Conservation (phyloP, 2,113 vertebrate species). For the Tetraodon nigroviridis region DNA sequence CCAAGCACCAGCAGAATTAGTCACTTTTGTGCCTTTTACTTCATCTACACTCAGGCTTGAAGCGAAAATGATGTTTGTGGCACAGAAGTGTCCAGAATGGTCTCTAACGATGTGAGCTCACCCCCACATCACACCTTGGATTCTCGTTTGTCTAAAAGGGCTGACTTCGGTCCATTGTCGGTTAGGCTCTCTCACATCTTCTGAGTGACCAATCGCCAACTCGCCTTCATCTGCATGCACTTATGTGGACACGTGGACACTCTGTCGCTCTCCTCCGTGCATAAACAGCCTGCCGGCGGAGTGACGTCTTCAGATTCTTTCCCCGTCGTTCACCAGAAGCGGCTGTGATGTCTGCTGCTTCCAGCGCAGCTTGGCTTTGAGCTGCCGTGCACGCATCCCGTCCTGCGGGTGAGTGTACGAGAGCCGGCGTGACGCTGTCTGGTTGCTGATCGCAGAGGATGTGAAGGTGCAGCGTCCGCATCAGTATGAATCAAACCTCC, state of each 20-base stretch:
- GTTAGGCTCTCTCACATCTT: constrained; percentile 34
- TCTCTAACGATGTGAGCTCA: too few relatives aligned
- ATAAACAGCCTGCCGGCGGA: constrained; percentile 21
- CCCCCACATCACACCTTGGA: too few relatives aligned
- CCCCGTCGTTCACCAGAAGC: too few relatives aligned
- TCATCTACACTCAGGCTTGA: too few relatives aligned
- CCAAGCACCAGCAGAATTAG: constrained; percentile 2
- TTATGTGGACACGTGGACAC: constrained; percentile 19
- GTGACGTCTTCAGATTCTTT: too few relatives aligned
- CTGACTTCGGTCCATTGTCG: too few relatives aligned
- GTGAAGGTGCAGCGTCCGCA: constrained; percentile 26
- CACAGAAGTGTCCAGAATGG: not conserved
- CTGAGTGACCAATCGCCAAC: constrained; percentile 35
- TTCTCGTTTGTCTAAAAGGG: too few relatives aligned
- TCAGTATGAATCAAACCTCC: constrained; percentile 38
- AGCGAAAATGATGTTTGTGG: too few relatives aligned
- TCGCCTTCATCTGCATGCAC: constrained; percentile 37
- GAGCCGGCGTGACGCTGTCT: constrained; percentile 24
- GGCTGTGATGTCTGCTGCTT: too few relatives aligned
- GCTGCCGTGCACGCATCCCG: not conserved
- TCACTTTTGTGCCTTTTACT: not conserved
- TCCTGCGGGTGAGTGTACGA: constrained; percentile 12
- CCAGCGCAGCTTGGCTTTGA: not conserved
- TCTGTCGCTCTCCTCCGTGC: constrained; percentile 9
- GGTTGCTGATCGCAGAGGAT: constrained; percentile 2